Conservation (phyloP, 2,113 vertebrate genomes). For the Silurus glanis region DNA sequence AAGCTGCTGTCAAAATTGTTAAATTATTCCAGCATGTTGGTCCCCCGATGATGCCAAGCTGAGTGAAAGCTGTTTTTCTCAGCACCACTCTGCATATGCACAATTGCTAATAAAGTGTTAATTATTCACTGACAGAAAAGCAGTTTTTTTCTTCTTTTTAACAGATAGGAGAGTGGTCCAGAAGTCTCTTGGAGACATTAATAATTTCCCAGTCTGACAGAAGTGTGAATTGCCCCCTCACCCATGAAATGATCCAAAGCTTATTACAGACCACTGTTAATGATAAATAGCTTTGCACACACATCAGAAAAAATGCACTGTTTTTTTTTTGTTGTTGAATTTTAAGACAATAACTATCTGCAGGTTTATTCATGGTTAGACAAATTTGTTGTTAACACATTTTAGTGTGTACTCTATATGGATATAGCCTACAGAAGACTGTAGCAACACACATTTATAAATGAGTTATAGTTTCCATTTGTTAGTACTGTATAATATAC, state of each 20-base stretch:
- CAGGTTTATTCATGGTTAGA: neutral
- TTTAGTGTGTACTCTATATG: neutral
- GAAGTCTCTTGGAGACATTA: conserved; percentile 43
- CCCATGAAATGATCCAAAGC: conserved; percentile 33
- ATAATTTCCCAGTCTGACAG: conserved; percentile 46
- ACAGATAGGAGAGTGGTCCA: conserved; percentile 40
- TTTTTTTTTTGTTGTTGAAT: neutral
- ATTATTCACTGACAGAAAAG: conserved; percentile 52
- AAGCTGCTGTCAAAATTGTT: conserved; percentile 38
- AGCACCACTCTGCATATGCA: conserved; percentile 40
- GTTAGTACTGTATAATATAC: neutral
- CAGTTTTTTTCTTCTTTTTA: conserved; percentile 14
- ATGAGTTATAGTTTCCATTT: neutral
- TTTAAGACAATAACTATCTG: neutral
- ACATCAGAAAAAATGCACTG: neutral
- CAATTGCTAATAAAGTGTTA: conserved; percentile 55
- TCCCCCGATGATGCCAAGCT: conserved; percentile 31
- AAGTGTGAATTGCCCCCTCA: conserved; percentile 41
- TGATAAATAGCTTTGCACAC: conserved; percentile 26
- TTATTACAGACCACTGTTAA: conserved; percentile 32
- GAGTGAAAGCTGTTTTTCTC: conserved; percentile 38
- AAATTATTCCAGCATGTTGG: conserved; percentile 41
- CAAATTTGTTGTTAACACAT: neutral
- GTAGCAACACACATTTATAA: neutral
- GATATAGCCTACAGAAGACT: neutral